phyloP scores from a whole-genome alignment of 1,140 invertebrate species.

The Heliconius eleuchia region DNA sequence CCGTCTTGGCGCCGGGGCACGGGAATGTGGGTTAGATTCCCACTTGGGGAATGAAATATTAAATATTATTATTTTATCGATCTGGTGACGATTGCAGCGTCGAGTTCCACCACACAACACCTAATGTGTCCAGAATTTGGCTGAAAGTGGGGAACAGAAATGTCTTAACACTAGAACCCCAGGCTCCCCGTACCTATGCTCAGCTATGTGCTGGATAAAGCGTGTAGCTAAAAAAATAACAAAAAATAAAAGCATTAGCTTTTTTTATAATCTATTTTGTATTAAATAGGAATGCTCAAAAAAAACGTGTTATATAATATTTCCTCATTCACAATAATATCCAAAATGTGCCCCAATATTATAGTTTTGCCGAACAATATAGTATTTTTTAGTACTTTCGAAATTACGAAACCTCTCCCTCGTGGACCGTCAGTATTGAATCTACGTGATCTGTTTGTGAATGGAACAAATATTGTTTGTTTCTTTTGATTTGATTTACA shows the following conservation, averaged over 20 bases:
- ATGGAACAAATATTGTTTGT: neutral
- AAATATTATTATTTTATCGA: too few relatives aligned
- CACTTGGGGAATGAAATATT: too few relatives aligned
- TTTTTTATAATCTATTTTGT: too few relatives aligned
- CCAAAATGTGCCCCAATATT: neutral
- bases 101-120: neutral
- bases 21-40: too few relatives aligned
- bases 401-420: neutral
- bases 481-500: neutral
- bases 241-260: too few relatives aligned
- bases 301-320: too few relatives aligned
- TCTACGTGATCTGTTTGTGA: neutral
- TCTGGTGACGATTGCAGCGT: neutral
- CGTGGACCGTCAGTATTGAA: neutral
- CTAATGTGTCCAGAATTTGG: neutral
- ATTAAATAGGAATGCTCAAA: too few relatives aligned
- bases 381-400: neutral
- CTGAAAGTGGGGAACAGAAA: neutral
- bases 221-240: too few relatives aligned
- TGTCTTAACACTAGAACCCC: too few relatives aligned
- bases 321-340: neutral
- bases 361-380: neutral
- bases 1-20: too few relatives aligned
- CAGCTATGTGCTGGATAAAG: too few relatives aligned
- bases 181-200: too few relatives aligned